A percentile compares a stretch with the other conserved stretches of the same genome.
phyloP scores from a whole-genome alignment of 2,888 invertebrate species.

The Meganola albula region DNA sequence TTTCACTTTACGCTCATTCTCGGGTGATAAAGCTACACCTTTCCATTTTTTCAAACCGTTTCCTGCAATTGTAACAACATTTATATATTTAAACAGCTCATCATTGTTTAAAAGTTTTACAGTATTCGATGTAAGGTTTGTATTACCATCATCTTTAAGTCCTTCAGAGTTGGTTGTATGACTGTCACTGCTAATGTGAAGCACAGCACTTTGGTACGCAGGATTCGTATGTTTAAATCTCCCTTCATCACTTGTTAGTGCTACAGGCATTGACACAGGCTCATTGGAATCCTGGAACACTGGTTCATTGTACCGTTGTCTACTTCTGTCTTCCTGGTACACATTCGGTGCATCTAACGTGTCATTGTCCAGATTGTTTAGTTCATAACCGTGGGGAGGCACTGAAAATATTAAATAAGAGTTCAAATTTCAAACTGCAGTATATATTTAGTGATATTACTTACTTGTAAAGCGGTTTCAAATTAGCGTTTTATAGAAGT shows the following conservation, averaged over 20 bases:
- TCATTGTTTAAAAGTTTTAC: background rate
- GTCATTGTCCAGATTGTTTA: slow-evolving; percentile 81
- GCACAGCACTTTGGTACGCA: slow-evolving; percentile 85
- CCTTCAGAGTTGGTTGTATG: slow-evolving; percentile 42
- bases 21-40: slow-evolving; percentile 83
- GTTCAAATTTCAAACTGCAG: too few species aligned
- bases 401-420: slow-evolving; percentile 70
- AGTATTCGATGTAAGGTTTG: background rate
- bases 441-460: too few species aligned
- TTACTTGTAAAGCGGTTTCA: too few species aligned
- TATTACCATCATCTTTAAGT: slow-evolving; percentile 65
- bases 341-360: slow-evolving; percentile 79
- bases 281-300: slow-evolving; percentile 65
- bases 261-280: slow-evolving; percentile 67
- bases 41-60: slow-evolving; percentile 87
- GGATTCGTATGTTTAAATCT: slow-evolving; percentile 85
- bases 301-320: slow-evolving; percentile 54
- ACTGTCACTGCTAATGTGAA: slow-evolving; percentile 70
- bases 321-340: slow-evolving; percentile 64
- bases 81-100: background rate
- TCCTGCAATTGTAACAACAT: slow-evolving; percentile 36
- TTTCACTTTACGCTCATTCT: slow-evolving; percentile 72
- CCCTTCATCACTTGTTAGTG: slow-evolving; percentile 58
- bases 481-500: too few species aligned
- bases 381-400: slow-evolving; percentile 81